phyloP scores from a whole-genome alignment of 2,797 vertebrate genomes.

The Characodon lateralis region DNA sequence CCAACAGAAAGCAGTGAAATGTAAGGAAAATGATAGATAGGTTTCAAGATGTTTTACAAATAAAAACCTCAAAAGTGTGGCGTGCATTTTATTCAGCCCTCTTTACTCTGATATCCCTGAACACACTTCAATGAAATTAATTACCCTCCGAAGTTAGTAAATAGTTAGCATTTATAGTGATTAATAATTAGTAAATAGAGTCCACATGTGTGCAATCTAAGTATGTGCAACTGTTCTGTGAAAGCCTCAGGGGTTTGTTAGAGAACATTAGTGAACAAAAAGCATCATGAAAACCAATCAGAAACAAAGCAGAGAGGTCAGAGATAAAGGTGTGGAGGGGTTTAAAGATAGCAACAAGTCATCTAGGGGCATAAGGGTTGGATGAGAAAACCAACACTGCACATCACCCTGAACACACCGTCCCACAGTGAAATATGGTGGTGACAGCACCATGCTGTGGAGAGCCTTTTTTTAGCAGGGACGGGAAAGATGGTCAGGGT shows the following conservation, averaged over 20 bases:
- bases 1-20: neutral
- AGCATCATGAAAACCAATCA: no score
- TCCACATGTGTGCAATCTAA: neutral
- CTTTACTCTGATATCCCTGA: neutral
- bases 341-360: no score
- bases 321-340: neutral
- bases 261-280: neutral
- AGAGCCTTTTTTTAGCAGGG: neutral
- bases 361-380: no score
- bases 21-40: no score
- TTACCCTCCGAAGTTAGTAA: no score
- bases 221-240: neutral
- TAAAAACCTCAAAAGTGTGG: no score
- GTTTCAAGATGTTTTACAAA: no score
- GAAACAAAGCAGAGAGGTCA: neutral
- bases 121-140: no score
- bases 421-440: neutral
- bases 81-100: neutral
- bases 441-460: neutral
- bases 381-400: no score
- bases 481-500: neutral
- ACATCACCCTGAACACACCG: no score
- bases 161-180: no score
- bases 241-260: neutral
- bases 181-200: no score